phyloP scores from a whole-genome alignment of 2,113 vertebrate species.

The Actenoides lindsayi region DNA sequence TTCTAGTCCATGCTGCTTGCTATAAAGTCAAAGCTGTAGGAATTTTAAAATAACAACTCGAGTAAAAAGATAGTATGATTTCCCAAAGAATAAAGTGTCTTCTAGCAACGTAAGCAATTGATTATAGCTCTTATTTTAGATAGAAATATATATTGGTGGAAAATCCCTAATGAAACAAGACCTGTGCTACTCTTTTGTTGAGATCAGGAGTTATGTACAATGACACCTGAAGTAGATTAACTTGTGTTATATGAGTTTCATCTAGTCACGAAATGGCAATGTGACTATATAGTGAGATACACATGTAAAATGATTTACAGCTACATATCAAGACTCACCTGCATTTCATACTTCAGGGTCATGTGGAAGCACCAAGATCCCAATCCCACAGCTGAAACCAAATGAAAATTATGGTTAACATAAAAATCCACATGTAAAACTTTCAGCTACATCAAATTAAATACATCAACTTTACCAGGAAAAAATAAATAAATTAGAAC shows the following conservation, averaged over 20 bases:
- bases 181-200: not conserved
- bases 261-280: not conserved
- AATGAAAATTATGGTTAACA: conserved; percentile 48
- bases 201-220: not conserved
- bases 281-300: not conserved
- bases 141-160: not conserved
- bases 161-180: not conserved
- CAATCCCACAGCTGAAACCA: conserved; percentile 90
- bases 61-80: not conserved
- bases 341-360: conserved; percentile 98
- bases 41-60: not conserved
- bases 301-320: not conserved
- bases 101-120: not conserved
- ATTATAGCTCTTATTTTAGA: not conserved
- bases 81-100: not conserved
- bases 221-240: not conserved
- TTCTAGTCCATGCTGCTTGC: not conserved
- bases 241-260: not conserved
- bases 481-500: not conserved
- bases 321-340: conserved; percentile 79
- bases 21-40: not conserved
- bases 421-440: not conserved
- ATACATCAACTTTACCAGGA: not conserved
- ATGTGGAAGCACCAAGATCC: conserved; percentile 99
- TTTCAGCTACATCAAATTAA: not conserved